Base-by-base conservation (phyloP, 2,888 invertebrate genomes). In the Xestia sexstrigata region DNA sequence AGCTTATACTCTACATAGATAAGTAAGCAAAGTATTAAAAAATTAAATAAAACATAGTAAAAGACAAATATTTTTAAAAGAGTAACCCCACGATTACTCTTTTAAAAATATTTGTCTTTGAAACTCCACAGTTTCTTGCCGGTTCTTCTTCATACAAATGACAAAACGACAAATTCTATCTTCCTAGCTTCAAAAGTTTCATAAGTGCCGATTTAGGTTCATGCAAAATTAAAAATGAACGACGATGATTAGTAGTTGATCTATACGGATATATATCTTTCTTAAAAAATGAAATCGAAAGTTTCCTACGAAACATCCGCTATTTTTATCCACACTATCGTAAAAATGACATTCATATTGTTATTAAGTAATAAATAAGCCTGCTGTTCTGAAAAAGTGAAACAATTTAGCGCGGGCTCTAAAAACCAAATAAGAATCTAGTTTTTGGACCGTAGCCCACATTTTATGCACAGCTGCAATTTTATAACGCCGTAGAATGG, bases 391-490 rank as follows among this genome's bases (percentile, higher is more conserved):
- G 35, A 76, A 81, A 84, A 74, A 71, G 70, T 30, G 35, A 76
- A 81, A 84, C 71, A 71, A 77, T 76, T 82, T 79, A 84, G 74
- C 47, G 23, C 71, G 45, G 49, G 45, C 52, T 82, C 74, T 84
- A 71, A 70, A 84, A 85, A 73, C 76, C 72, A 68, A 85, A 85
- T 85, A 83, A 76, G 76, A 83, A 75, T 83, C 30, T 69, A 77
- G 55, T 23, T 74, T 81, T 79, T 86, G 75, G 84, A 76, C 58
- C 13, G 45, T 30, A 63, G 70, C 85, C 79, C 76, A 74, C 74
- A 78, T 77, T 77, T 72, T 81, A 72, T 65, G 69, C 81, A 68
- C 71, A 75, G 63, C 70, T 70, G 82, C 68, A 73, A 65, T 75
- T 82, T 74, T 73, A 70, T 82, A 67, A 71, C 62, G 45, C 75